Percentiles rank a stretch among this genome's conserved stretches.
phyloP scores from a whole-genome alignment of 2,113 vertebrate species.

The Cyphomyrus discorhynchus region DNA sequence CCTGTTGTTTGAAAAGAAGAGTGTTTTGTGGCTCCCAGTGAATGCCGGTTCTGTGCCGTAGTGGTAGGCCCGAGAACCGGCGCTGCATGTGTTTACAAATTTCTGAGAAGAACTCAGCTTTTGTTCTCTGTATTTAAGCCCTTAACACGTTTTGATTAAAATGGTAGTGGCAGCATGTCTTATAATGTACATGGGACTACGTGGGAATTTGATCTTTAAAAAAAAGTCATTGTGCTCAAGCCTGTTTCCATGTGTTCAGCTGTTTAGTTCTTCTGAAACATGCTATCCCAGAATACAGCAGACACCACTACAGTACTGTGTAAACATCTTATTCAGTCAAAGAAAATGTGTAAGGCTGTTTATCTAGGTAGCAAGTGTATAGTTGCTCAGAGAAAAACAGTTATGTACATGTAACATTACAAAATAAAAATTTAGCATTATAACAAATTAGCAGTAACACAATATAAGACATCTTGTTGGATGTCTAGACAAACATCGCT shows the following conservation, averaged over 20 bases:
- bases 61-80: not conserved
- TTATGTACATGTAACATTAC: not conserved
- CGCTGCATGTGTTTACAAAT: not conserved
- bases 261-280: not conserved
- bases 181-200: not conserved
- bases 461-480: not conserved
- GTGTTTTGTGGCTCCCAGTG: slow-evolving; percentile 29
- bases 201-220: not conserved
- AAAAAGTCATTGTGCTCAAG: not conserved
- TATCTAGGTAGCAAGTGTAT: not conserved
- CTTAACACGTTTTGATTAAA: not conserved
- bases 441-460: not conserved
- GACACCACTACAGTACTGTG: not conserved
- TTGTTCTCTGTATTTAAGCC: not conserved
- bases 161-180: not conserved
- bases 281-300: not conserved
- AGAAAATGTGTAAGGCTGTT: not conserved
- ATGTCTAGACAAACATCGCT: not conserved
- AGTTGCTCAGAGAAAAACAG: not conserved
- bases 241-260: not conserved
- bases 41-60: slow-evolving; percentile 28
- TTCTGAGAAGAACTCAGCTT: not conserved
- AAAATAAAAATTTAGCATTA: not conserved
- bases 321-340: not conserved
- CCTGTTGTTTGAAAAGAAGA: slow-evolving; percentile 24